Percentiles rank a stretch among this genome's conserved stretches.
Conservation (phyloP, 2,797 vertebrate species). For the Galaxias olidus region DNA sequence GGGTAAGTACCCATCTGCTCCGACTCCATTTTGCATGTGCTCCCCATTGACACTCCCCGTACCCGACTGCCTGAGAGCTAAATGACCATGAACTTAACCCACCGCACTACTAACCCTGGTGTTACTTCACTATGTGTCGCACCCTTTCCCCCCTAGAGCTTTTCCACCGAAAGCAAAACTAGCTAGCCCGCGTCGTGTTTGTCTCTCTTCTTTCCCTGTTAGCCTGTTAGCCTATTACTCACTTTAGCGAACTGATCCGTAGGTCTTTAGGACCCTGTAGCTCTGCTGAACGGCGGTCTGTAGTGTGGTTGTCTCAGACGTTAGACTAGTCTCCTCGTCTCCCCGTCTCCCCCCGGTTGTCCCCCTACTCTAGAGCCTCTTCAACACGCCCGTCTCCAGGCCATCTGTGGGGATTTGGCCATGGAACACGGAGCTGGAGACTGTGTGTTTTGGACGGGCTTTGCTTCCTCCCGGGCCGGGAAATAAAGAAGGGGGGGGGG, state of each 20-base stretch:
- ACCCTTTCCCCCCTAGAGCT: neutral
- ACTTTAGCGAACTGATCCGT: constrained; percentile 42
- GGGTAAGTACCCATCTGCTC: constrained; percentile 98
- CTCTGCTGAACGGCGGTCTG: neutral
- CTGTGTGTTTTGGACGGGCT: constrained; percentile 54
- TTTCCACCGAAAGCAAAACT: constrained; percentile 3
- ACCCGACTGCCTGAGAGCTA: constrained; percentile 54
- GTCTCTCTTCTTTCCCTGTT: constrained; percentile 2
- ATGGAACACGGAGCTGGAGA: constrained; percentile 46
- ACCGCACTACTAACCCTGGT: constrained; percentile 50
- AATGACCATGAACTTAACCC: constrained; percentile 63
- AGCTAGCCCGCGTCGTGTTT: neutral
- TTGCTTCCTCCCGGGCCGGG: constrained; percentile 32
- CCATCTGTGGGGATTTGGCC: constrained; percentile 61
- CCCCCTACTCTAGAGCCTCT: constrained; percentile 39
- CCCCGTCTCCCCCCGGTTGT: constrained; percentile 37
- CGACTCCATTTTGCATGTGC: constrained; percentile 84
- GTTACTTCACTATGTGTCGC: constrained; percentile 24
- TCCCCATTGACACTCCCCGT: constrained; percentile 57
- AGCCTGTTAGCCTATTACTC: constrained; percentile 33
- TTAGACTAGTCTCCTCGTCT: constrained; percentile 34
- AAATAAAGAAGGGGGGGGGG: constrained; percentile 10
- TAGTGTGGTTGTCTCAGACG: constrained; percentile 38
- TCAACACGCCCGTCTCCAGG: constrained; percentile 54
- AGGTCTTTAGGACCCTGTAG: constrained; percentile 26